These are phyloP conservation scores for Tricholauxania praeusta DNA, from an alignment of 2,888 invertebrate genomes.

Conservation along the genomic window DNA sequence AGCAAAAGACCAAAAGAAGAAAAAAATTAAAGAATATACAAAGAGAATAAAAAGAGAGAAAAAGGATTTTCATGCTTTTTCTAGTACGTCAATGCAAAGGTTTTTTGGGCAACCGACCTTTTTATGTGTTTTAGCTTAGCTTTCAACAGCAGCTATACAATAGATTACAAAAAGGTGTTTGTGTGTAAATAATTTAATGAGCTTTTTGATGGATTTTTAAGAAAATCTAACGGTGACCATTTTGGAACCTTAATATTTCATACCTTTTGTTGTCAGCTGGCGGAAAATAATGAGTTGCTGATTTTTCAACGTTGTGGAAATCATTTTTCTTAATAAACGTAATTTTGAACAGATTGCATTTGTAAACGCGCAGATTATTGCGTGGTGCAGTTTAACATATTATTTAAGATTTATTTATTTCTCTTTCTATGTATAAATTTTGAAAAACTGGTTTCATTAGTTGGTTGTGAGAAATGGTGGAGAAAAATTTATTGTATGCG, in stretches of 20 bases:
- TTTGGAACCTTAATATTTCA: neutral
- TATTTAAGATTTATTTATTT: too few species aligned
- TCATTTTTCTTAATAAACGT: slow-evolving; percentile 3
- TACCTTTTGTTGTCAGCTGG: neutral
- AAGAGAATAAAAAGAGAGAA: neutral
- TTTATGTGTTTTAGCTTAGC: too few species aligned
- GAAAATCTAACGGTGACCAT: neutral
- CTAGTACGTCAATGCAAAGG: too few species aligned
- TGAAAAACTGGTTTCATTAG: too few species aligned
- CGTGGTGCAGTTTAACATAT: too few species aligned
- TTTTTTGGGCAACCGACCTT: too few species aligned
- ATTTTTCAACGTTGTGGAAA: neutral
- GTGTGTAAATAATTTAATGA: slow-evolving; percentile 31
- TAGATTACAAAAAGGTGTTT: slow-evolving; percentile 23
- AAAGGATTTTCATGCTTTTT: neutral
- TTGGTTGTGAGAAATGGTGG: too few species aligned
- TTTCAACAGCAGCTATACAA: too few species aligned
- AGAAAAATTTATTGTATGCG: too few species aligned
- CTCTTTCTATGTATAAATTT: too few species aligned
- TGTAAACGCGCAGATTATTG: slow-evolving; percentile 12
- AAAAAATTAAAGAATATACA: neutral
- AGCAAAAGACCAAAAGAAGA: neutral
- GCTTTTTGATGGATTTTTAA: slow-evolving; percentile 21
- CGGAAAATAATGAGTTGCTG: neutral
- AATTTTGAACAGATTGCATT: neutral